Evolutionary conservation across 1,140 invertebrate genomes (phyloP), one percentile per base, ranked within the genome.

Genomic region (Stegodyphus mimosarum): DNA sequence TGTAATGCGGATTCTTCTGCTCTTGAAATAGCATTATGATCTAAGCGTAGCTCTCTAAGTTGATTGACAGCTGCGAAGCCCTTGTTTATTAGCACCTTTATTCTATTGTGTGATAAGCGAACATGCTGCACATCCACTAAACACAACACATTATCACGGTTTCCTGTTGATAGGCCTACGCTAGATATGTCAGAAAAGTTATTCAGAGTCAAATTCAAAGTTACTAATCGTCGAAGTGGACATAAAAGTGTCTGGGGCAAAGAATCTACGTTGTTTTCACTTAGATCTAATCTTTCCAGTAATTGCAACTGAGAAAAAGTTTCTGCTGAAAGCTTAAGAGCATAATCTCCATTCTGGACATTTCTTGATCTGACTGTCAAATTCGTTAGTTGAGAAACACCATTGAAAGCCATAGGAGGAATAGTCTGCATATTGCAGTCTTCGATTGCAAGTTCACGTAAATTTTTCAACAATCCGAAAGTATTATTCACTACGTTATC

Each of bases 261-360:
- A 55, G 92, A 94, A 94, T 94, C 95, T 51, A 96, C 93, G 89
- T 95, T 95, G 90, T 96, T 96, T 89, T 97, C 92, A 15, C 95
- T 95, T 7, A 96, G 90, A 89, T 97, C 95, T 7, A 97, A 91
- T 84, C 92, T 91, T 84, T 93, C 92, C 64, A 96, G 91, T 88
- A 94, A 92, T 63, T 92, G 91, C 81, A 96, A 90, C 11, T 94
- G 94, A 15, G 92, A 90, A 81, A 96, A 93, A 92, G 86, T 89
- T 95, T 94, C 87, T 93, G 93, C 74, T 92, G 93, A 90, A 95
- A 96, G 89, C 87, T 95, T 94, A 90, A 96, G 92, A 55, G 94
- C 11, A 92, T 95, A 94, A 49, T 94, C 93, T 5, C 94, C 95
- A 95, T 95, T 95, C 89, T 95, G 94, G 87, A 93, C 94, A 89